Percentiles rank a stretch among this genome's conserved stretches.
phyloP scores from a whole-genome alignment of 2,797 vertebrate species.

The Schizothorax lantsangensis region DNA sequence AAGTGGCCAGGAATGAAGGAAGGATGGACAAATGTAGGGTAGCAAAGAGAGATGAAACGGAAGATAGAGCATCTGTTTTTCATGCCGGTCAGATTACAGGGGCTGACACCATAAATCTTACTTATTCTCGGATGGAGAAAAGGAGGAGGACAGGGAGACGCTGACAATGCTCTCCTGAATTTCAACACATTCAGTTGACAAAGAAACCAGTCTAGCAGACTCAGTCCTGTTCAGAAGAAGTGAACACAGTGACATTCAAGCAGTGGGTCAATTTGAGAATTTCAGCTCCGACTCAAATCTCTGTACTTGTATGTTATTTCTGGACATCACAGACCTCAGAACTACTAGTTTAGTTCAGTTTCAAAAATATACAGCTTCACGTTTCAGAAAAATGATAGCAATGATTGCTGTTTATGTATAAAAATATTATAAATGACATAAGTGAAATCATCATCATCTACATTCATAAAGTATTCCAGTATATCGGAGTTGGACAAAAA shows the following conservation, averaged over 20 bases:
- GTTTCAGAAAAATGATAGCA: neutral
- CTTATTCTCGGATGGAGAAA: slow-evolving; percentile 79
- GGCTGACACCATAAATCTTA: slow-evolving; percentile 83
- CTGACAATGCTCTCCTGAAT: slow-evolving; percentile 69
- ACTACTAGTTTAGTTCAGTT: neutral
- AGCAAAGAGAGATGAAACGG: slow-evolving; percentile 38
- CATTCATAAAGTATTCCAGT: neutral
- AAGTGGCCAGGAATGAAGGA: slow-evolving; percentile 24
- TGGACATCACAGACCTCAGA: neutral
- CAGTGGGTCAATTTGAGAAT: slow-evolving; percentile 25
- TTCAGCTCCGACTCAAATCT: neutral
- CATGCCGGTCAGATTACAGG: slow-evolving; percentile 78
- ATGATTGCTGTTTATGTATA: neutral
- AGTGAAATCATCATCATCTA: neutral
- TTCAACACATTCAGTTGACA: slow-evolving; percentile 69
- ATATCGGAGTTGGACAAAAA: neutral
- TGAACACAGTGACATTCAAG: slow-evolving; percentile 8
- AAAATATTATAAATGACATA: neutral
- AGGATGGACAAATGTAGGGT: slow-evolving; percentile 12
- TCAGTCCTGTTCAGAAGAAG: slow-evolving; percentile 11
- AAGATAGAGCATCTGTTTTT: slow-evolving; percentile 68
- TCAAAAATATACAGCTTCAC: neutral
- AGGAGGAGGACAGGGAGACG: neutral
- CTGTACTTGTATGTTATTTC: neutral
- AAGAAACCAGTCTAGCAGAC: neutral